These are phyloP conservation scores for Eudorcas thomsonii DNA, from an alignment of 2,113 vertebrate species.

Conservation along the genomic window DNA sequence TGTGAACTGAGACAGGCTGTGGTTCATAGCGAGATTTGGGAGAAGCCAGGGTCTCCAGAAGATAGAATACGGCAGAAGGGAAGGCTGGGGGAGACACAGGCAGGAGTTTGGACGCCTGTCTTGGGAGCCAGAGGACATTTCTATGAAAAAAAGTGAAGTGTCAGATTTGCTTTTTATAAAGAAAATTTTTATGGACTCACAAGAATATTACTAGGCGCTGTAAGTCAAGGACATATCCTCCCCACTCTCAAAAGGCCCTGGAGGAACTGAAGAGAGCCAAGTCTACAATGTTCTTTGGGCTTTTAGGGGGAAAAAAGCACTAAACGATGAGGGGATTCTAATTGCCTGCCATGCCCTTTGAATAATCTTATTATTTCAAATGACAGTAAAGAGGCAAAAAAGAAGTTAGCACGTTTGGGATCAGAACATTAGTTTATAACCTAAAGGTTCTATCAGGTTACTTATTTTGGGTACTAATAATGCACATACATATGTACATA, in stretches of 20 bases:
- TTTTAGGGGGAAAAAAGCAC: not conserved
- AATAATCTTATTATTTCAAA: conserved; percentile 9
- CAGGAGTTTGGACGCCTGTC: not conserved
- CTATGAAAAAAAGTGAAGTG: not conserved
- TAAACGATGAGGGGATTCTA: not conserved
- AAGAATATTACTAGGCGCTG: not conserved
- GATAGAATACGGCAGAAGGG: not conserved
- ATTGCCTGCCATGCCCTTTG: not conserved
- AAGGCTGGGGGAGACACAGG: not conserved
- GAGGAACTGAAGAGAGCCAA: not conserved
- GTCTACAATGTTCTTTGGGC: not conserved
- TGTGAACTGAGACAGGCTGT: fast-evolving
- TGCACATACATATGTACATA: not conserved
- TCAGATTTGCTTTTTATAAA: not conserved
- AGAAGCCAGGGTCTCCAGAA: not conserved
- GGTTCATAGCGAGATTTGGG: not conserved
- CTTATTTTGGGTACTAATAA: not conserved
- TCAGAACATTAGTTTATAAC: not conserved
- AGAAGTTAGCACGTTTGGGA: not conserved
- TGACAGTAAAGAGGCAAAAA: not conserved
- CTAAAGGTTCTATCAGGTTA: not conserved
- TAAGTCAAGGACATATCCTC: not conserved
- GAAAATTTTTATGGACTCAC: not conserved
- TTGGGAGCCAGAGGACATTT: not conserved
- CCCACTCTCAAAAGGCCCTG: not conserved